Percentiles rank a stretch among this genome's conserved stretches.
These are phyloP conservation scores for Mohoua ochrocephala DNA, from an alignment of 2,113 vertebrate genomes.

Conservation along the genomic window DNA sequence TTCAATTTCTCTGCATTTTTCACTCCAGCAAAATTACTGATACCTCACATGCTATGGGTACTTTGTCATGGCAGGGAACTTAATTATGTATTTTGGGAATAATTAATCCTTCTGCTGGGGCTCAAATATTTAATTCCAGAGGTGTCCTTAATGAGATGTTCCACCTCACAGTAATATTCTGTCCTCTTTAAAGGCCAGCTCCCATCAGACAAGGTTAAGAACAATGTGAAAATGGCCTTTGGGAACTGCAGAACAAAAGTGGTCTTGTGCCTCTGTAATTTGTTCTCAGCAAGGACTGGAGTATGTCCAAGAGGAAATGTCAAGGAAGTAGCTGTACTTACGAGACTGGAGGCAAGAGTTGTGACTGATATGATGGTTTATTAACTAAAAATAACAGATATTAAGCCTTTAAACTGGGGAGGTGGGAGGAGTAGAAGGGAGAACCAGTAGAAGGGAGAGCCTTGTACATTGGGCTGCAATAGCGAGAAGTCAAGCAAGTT, in stretches of 20 bases:
- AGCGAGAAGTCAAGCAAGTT: background rate
- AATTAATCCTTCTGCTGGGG: background rate
- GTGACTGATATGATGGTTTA: background rate
- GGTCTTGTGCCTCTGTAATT: background rate
- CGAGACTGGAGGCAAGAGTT: background rate
- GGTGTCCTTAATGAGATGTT: background rate
- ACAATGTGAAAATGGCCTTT: background rate
- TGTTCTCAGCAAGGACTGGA: background rate
- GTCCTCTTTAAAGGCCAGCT: background rate
- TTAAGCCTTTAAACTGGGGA: background rate
- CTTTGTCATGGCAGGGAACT: background rate
- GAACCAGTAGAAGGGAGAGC: background rate
- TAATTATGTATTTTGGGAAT: background rate
- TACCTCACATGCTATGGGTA: rapidly evolving
- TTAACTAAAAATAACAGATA: background rate
- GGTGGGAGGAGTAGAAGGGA: background rate
- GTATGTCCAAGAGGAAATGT: background rate
- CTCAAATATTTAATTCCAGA: background rate
- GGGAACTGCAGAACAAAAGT: background rate
- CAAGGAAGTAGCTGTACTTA: background rate
- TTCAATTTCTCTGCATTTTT: background rate
- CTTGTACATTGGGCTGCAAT: background rate
- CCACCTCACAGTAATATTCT: background rate
- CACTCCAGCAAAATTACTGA: background rate
- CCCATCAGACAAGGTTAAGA: background rate